These are phyloP conservation scores for Cancer borealis DNA, from an alignment of 2,888 invertebrate species.

Conservation along the genomic window DNA sequence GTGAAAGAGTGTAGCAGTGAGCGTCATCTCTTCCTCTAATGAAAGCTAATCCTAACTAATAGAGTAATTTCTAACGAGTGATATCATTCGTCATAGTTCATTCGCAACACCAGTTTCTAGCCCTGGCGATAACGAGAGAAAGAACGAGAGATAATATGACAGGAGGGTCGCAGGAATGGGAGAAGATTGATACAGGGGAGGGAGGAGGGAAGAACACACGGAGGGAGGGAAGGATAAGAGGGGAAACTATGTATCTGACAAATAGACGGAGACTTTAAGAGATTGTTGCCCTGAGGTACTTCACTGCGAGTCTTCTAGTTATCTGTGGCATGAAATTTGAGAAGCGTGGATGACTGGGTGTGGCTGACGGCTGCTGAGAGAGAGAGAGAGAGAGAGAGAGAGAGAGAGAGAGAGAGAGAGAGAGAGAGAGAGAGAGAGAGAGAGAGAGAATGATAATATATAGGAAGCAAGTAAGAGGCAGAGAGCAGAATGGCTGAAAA, in stretches of 20 bases:
- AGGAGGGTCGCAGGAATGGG: not conserved
- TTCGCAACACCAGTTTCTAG: not conserved
- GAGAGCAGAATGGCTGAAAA: constrained; percentile 5
- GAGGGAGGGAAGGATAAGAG: not conserved
- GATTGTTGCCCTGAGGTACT: not conserved
- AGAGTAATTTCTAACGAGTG: constrained; percentile 16
- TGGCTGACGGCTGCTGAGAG: constrained; percentile 18
- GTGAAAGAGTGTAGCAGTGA: not conserved
- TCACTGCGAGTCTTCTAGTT: not conserved
- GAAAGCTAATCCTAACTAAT: constrained; percentile 29
- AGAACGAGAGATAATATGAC: not conserved
- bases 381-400: constrained; percentile 36
- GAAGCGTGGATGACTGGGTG: not conserved
- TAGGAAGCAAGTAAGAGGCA: constrained; percentile 2
- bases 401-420: not conserved
- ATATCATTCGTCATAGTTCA: constrained; percentile 7
- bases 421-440: not conserved
- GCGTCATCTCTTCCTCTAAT: constrained; percentile 6
- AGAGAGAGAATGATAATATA: not conserved
- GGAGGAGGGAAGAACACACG: not conserved
- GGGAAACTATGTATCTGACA: not conserved
- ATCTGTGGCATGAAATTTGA: constrained; percentile 1
- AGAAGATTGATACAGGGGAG: not conserved
- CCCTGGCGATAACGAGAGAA: not conserved
- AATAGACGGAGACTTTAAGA: not conserved